Evolutionary conservation across 2,888 invertebrate genomes (phyloP).

Genomic region (Synergus umbraculus): DNA sequence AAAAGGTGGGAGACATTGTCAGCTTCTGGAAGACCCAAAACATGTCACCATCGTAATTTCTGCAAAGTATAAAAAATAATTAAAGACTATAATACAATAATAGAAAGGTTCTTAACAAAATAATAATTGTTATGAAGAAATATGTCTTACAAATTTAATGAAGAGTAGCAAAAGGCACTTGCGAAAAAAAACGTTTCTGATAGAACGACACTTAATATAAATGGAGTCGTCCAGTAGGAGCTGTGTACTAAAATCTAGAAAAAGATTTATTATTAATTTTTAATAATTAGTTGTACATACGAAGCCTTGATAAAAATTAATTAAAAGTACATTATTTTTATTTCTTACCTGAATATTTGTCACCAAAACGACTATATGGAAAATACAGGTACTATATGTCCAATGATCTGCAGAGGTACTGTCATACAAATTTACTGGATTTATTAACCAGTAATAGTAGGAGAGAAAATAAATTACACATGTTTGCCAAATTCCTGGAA

Average conservation of each 20-base stretch:
- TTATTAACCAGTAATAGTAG: conserved; percentile 75
- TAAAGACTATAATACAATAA: background rate
- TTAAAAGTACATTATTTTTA: conserved; percentile 8
- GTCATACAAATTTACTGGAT: conserved; percentile 79
- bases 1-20: conserved; percentile 80
- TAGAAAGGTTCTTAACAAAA: background rate
- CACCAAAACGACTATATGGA: conserved; percentile 67
- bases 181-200: conserved; percentile 81
- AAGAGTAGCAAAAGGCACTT: conserved; percentile 81
- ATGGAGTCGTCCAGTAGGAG: conserved; percentile 81
- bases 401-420: conserved; percentile 80
- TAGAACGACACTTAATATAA: conserved; percentile 79
- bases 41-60: conserved; percentile 79
- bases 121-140: background rate
- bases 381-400: conserved; percentile 71
- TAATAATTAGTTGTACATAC: background rate
- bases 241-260: conserved; percentile 75
- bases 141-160: conserved; percentile 81
- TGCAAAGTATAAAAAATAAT: conserved; percentile 57
- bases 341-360: conserved; percentile 67
- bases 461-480: conserved; percentile 81
- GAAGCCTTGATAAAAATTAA: conserved; percentile 18
- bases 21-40: conserved; percentile 82
- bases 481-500: conserved; percentile 82
- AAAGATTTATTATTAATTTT: conserved; percentile 24